These are phyloP conservation scores for Oscheius sp. DNA, from an alignment of 2,888 invertebrate species.

Conservation along the genomic window DNA sequence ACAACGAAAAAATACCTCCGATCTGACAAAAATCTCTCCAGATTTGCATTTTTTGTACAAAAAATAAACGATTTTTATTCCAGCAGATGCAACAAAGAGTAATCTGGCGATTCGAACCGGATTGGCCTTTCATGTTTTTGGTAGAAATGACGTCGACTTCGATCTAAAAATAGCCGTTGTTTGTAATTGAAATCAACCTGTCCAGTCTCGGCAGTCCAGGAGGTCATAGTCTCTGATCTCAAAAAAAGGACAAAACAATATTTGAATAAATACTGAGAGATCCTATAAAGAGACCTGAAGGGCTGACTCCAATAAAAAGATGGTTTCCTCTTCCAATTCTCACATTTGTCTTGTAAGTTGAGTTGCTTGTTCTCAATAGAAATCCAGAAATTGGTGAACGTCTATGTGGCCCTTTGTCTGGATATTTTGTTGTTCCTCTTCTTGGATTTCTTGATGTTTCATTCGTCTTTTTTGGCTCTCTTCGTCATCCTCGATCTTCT, in stretches of 20 bases:
- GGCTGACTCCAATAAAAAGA: too few species aligned
- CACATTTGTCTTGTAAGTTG: not conserved
- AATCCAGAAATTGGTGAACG: constrained; percentile 1
- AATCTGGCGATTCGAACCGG: too few species aligned
- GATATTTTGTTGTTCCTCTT: not conserved
- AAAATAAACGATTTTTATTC: not conserved
- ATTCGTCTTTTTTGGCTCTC: not conserved
- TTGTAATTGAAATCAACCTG: too few species aligned
- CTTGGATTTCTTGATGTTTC: not conserved
- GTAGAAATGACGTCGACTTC: too few species aligned
- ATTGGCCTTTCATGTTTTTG: too few species aligned
- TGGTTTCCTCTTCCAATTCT: too few species aligned
- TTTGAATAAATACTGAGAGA: too few species aligned
- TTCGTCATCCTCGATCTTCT: not conserved
- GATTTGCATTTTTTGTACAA: constrained; percentile 13
- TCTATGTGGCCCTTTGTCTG: not conserved
- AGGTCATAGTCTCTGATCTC: too few species aligned
- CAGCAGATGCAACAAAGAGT: not conserved
- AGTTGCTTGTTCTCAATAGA: not conserved
- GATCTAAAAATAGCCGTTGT: too few species aligned
- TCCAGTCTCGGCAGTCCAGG: too few species aligned
- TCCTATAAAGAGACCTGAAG: too few species aligned
- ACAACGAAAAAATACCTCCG: not conserved
- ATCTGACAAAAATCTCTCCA: not conserved
- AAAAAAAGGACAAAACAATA: too few species aligned